phyloP scores from a whole-genome alignment of 2,888 invertebrate genomes.

The Platycheirus rosarum region DNA sequence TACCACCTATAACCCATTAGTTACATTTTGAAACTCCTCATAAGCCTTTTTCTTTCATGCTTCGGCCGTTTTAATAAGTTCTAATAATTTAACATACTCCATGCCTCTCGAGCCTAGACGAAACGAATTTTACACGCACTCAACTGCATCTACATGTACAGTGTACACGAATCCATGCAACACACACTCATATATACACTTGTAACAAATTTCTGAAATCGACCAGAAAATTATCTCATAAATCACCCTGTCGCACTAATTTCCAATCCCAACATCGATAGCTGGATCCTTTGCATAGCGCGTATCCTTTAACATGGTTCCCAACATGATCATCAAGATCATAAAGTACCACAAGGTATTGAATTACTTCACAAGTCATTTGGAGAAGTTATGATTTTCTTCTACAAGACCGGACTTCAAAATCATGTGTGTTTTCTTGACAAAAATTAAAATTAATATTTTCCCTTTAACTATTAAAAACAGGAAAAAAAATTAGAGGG shows the following conservation, averaged over 20 bases:
- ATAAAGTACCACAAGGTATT: slow-evolving; percentile 66
- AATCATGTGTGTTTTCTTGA: slow-evolving; percentile 37
- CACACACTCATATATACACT: slow-evolving; percentile 26
- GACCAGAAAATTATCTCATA: slow-evolving; percentile 74
- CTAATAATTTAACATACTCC: neutral
- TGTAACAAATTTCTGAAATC: slow-evolving; percentile 70
- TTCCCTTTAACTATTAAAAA: slow-evolving; percentile 17
- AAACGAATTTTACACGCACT: slow-evolving; percentile 5
- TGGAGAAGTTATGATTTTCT: slow-evolving; percentile 12
- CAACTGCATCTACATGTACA: neutral
- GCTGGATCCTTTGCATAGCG: slow-evolving; percentile 15
- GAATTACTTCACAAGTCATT: slow-evolving; percentile 60
- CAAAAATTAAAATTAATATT: slow-evolving; percentile 60
- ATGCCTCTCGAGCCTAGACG: neutral
- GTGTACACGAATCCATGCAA: no score
- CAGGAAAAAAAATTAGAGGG: slow-evolving; percentile 27
- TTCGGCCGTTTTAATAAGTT: slow-evolving; percentile 1
- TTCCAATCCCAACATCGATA: slow-evolving; percentile 18
- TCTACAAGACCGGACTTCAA: neutral
- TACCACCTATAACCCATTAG: neutral
- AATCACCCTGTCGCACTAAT: slow-evolving; percentile 53
- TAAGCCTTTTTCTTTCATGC: neutral
- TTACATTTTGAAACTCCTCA: neutral
- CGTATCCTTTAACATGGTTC: slow-evolving; percentile 57
- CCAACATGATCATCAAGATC: slow-evolving; percentile 66